A percentile compares a stretch with the other conserved stretches of the same genome.
phyloP scores from a whole-genome alignment of 2,113 vertebrate genomes.

The Sinocyclocheilus rhinocerous region DNA sequence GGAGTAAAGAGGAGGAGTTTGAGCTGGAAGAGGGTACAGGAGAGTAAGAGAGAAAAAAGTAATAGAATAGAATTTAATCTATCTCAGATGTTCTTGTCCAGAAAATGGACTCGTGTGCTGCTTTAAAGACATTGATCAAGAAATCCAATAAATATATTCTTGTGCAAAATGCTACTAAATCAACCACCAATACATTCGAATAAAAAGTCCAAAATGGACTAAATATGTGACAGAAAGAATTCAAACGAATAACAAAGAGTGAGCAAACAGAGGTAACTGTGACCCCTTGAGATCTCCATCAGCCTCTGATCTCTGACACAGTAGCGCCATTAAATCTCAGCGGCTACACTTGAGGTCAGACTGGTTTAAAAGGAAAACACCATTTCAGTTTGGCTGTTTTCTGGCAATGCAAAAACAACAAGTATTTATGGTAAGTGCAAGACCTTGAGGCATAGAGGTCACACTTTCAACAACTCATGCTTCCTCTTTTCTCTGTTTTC shows the following conservation, averaged over 20 bases:
- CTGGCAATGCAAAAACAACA: slow-evolving; percentile 40
- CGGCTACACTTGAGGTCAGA: slow-evolving; percentile 22
- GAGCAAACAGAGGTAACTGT: not conserved
- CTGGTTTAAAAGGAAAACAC: not conserved
- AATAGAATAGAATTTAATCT: not conserved
- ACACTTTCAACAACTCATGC: slow-evolving; percentile 61
- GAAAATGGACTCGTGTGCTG: not conserved
- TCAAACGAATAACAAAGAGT: not conserved
- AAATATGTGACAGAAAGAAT: not conserved
- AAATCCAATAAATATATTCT: not conserved
- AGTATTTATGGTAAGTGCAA: slow-evolving; percentile 31
- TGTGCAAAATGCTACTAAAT: not conserved
- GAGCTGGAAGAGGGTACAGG: not conserved
- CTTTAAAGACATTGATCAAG: not conserved
- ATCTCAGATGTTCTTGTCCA: not conserved
- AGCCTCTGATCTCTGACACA: slow-evolving; percentile 28
- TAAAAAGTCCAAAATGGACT: not conserved
- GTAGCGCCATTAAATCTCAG: slow-evolving; percentile 20
- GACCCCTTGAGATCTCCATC: not conserved
- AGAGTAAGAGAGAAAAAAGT: not conserved
- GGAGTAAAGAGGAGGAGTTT: slow-evolving; percentile 33
- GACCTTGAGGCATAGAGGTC: slow-evolving; percentile 55
- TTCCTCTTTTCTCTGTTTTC: not conserved
- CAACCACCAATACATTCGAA: not conserved
- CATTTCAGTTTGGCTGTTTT: slow-evolving; percentile 17